Percentiles rank a stretch among this genome's conserved stretches.
phyloP scores from a whole-genome alignment of 2,888 invertebrate genomes.

The Drosophila mimica region DNA sequence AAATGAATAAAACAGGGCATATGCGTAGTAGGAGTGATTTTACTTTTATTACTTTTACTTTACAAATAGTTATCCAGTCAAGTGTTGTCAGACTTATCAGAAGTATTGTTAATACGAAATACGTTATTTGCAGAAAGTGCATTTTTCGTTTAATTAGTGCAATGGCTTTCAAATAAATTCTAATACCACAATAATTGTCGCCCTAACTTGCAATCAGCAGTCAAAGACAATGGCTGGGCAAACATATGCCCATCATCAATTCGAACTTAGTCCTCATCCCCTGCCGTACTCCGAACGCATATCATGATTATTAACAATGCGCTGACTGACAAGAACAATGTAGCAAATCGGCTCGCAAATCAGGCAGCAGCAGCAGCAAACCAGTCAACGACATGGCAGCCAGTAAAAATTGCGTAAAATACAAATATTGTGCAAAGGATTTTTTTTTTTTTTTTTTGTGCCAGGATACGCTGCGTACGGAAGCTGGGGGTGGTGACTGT shows the following conservation, averaged over 20 bases:
- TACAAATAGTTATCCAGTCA: neutral
- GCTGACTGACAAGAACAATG: slow-evolving; percentile 77
- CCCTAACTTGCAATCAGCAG: slow-evolving; percentile 65
- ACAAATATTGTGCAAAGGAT: slow-evolving; percentile 76
- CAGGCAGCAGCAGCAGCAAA: slow-evolving; percentile 46
- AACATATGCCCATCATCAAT: slow-evolving; percentile 46
- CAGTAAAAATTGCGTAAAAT: slow-evolving; percentile 81
- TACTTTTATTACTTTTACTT: slow-evolving; percentile 1
- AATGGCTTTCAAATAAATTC: slow-evolving; percentile 46
- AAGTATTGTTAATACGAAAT: neutral
- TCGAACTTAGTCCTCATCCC: slow-evolving; percentile 39
- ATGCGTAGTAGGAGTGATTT: slow-evolving; percentile 29
- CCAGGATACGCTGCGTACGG: slow-evolving; percentile 65
- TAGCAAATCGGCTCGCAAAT: slow-evolving; percentile 77
- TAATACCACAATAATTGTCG: slow-evolving; percentile 77
- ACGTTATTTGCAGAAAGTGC: slow-evolving; percentile 15
- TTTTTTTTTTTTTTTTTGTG: slow-evolving; percentile 51
- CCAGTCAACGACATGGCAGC: slow-evolving; percentile 50
- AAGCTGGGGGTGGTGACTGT: slow-evolving; percentile 28
- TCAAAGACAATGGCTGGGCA: slow-evolving; percentile 61
- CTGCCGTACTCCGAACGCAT: slow-evolving; percentile 10
- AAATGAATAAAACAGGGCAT: slow-evolving; percentile 30
- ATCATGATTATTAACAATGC: slow-evolving; percentile 71
- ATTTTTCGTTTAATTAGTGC: slow-evolving; percentile 63
- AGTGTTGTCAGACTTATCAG: neutral